phyloP scores from a whole-genome alignment of 1,140 invertebrate species.

The Oedothorax gibbosus region DNA sequence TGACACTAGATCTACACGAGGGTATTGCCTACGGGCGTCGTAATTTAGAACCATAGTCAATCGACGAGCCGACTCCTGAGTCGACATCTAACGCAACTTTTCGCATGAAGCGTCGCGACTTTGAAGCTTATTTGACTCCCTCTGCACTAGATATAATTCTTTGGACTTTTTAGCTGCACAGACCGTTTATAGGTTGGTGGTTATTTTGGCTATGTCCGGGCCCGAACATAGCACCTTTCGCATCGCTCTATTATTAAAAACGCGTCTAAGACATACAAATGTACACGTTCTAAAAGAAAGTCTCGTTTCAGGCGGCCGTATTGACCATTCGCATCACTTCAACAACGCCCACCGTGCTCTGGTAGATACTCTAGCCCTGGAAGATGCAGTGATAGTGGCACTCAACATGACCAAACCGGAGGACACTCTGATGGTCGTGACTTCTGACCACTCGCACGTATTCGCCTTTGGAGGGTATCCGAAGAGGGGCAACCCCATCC shows the following conservation, averaged over 20 bases:
- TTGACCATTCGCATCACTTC: constrained; percentile 89
- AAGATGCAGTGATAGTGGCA: constrained; percentile 63
- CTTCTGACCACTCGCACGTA: constrained; percentile 65
- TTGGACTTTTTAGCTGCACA: too few species aligned
- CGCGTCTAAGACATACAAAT: background rate
- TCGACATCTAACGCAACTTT: too few species aligned
- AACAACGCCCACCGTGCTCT: constrained; percentile 83
- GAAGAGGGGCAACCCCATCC: constrained; percentile 63
- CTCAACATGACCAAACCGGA: constrained; percentile 65
- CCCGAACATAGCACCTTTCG: too few species aligned
- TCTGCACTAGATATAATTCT: too few species aligned
- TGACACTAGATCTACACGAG: too few species aligned
- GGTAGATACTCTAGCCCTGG: constrained; percentile 61
- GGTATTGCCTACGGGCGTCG: too few species aligned
- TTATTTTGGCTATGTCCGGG: too few species aligned
- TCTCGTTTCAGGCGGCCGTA: constrained; percentile 43
- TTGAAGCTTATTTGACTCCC: too few species aligned
- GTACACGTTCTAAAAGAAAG: background rate
- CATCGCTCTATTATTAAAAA: background rate
- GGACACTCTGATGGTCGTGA: constrained; percentile 64
- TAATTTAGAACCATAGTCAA: too few species aligned
- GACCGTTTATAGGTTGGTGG: too few species aligned
- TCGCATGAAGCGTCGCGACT: too few species aligned
- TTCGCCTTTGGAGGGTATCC: constrained; percentile 64
- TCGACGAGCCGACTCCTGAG: too few species aligned